These are phyloP conservation scores for Vespertilio murinus DNA, from an alignment of 2,797 vertebrate genomes.

Conservation along the genomic window DNA sequence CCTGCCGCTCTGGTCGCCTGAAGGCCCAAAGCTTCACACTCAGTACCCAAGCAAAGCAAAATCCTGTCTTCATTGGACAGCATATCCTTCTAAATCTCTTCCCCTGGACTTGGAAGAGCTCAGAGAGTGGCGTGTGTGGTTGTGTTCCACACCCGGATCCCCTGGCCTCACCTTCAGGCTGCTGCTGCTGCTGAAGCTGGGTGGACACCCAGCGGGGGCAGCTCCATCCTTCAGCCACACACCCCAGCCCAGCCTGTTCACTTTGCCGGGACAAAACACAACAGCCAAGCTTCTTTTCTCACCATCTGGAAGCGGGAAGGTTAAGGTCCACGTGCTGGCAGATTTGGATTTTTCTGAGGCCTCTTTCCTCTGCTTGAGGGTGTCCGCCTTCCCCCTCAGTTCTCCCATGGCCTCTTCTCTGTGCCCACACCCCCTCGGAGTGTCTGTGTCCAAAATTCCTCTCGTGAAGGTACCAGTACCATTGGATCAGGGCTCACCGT, in stretches of 20 bases:
- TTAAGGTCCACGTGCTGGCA: not conserved
- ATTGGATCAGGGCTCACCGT: not conserved
- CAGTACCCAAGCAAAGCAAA: not conserved
- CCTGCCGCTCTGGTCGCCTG: too few relatives aligned
- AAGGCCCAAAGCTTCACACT: not conserved
- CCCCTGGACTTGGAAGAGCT: not conserved
- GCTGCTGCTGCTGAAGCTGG: too few relatives aligned
- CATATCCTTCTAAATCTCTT: not conserved
- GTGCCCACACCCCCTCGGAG: not conserved
- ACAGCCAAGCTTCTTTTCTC: not conserved
- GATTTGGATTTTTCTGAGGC: not conserved
- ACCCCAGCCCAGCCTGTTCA: too few relatives aligned
- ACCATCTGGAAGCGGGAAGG: not conserved
- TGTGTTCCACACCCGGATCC: too few relatives aligned
- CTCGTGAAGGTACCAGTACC: not conserved
- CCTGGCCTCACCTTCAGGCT: too few relatives aligned
- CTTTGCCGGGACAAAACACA: too few relatives aligned
- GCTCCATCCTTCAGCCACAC: too few relatives aligned
- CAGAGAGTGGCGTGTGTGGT: too few relatives aligned
- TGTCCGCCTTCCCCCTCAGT: not conserved
- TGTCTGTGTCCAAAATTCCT: not conserved
- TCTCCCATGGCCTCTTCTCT: not conserved
- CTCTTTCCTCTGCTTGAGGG: not conserved
- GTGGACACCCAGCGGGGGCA: too few relatives aligned
- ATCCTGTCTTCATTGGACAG: not conserved